A percentile compares a stretch with the other conserved stretches of the same genome.
phyloP scores from a whole-genome alignment of 2,888 invertebrate genomes.

The Coleophora deauratella region DNA sequence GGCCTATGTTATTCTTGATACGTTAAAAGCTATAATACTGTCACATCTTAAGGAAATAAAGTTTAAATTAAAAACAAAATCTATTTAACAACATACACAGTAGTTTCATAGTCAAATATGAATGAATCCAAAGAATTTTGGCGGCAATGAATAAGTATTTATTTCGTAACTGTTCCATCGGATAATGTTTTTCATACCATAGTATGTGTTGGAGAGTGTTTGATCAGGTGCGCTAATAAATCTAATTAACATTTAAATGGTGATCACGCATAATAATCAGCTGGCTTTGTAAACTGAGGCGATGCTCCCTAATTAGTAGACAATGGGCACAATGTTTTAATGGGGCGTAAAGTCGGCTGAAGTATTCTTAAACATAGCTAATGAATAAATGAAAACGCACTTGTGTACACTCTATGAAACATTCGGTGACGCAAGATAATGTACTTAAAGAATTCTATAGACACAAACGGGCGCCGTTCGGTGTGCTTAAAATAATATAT shows the following conservation, averaged over 20 bases:
- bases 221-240: conserved; percentile 63
- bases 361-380: conserved; percentile 32
- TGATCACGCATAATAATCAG: conserved; percentile 71
- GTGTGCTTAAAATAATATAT: too few relatives aligned
- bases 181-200: conserved; percentile 25
- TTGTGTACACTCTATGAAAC: conserved; percentile 42
- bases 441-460: too few relatives aligned
- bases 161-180: not conserved
- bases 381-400: conserved; percentile 37
- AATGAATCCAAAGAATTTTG: too few relatives aligned
- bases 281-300: conserved; percentile 54
- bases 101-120: too few relatives aligned
- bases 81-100: too few relatives aligned
- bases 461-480: too few relatives aligned
- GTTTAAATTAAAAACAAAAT: too few relatives aligned
- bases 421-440: conserved; percentile 35
- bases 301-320: conserved; percentile 61
- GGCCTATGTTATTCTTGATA: too few relatives aligned
- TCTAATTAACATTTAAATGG: conserved; percentile 72
- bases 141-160: too few relatives aligned
- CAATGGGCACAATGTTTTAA: conserved; percentile 52
- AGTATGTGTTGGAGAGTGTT: conserved; percentile 32
- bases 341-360: conserved; percentile 46
- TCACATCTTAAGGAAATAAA: too few relatives aligned
- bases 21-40: too few relatives aligned